These are phyloP conservation scores for Listronotus bonariensis DNA, from an alignment of 1,140 invertebrate genomes.

Conservation along the genomic window DNA sequence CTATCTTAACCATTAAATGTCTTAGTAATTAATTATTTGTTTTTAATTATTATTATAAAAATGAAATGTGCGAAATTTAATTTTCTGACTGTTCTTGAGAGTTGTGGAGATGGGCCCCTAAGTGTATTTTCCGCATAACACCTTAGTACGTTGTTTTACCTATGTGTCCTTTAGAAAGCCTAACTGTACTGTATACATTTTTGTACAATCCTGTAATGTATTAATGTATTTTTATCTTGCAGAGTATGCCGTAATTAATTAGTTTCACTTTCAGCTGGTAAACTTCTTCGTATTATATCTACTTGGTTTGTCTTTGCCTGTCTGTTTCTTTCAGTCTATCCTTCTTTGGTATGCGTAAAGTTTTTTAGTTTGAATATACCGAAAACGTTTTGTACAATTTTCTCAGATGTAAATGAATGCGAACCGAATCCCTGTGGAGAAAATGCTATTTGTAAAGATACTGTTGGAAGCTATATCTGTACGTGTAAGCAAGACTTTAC, in stretches of 20 bases:
- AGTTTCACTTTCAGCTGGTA: slow-evolving; percentile 49
- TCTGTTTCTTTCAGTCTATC: slow-evolving; percentile 54
- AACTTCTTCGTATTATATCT: slow-evolving; percentile 35
- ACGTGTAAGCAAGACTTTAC: slow-evolving; percentile 82
- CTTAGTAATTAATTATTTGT: no score
- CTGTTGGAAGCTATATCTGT: slow-evolving; percentile 82
- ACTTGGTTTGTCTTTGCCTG: slow-evolving; percentile 50
- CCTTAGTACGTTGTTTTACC: slow-evolving; percentile 29
- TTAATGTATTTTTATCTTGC: slow-evolving; percentile 38
- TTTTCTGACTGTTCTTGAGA: slow-evolving; percentile 11
- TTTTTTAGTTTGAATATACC: slow-evolving; percentile 27
- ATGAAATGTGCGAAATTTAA: not conserved
- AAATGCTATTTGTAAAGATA: slow-evolving; percentile 86
- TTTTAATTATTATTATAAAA: no score
- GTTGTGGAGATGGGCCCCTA: slow-evolving; percentile 27
- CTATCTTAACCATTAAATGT: no score
- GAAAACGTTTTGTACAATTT: slow-evolving; percentile 44
- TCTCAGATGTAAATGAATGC: slow-evolving; percentile 86
- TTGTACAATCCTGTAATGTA: slow-evolving; percentile 42
- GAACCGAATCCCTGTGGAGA: slow-evolving; percentile 81
- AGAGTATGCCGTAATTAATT: slow-evolving; percentile 38
- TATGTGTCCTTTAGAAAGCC: slow-evolving; percentile 43
- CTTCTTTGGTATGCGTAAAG: slow-evolving; percentile 47
- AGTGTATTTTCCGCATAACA: slow-evolving; percentile 47
- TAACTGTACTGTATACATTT: slow-evolving; percentile 53